These are phyloP conservation scores for Gnatocerus cornutus DNA, from an alignment of 2,888 invertebrate species.

Conservation along the genomic window DNA sequence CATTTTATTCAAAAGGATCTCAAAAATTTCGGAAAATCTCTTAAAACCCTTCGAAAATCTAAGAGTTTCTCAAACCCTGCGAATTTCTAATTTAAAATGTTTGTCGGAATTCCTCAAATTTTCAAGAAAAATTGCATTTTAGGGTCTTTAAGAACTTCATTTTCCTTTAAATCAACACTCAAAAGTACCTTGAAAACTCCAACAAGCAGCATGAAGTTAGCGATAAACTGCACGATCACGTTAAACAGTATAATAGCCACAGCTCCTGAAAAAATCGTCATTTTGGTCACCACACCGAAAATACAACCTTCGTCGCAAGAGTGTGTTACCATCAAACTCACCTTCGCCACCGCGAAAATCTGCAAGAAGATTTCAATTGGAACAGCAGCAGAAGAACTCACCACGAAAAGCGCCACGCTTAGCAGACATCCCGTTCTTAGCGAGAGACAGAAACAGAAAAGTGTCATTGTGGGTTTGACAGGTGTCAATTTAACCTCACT, in stretches of 20 bases:
- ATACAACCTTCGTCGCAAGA: constrained; percentile 10
- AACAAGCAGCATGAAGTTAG: constrained; percentile 3
- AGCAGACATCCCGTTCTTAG: constrained; percentile 23
- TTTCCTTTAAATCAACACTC: too few species aligned
- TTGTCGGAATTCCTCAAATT: too few species aligned
- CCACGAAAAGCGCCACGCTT: constrained; percentile 3
- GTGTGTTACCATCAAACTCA: background rate
- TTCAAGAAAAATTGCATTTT: too few species aligned
- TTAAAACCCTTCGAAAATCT: too few species aligned
- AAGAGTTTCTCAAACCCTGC: too few species aligned
- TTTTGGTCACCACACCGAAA: background rate
- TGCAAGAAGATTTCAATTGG: constrained; percentile 5
- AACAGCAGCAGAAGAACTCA: background rate
- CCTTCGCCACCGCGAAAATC: constrained; percentile 14
- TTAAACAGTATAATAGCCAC: constrained; percentile 10
- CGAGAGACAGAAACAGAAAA: constrained; percentile 24
- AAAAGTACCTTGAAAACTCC: constrained; percentile 15
- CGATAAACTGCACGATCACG: constrained; percentile 12
- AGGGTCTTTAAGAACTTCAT: too few species aligned
- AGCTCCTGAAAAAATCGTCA: constrained; percentile 7
- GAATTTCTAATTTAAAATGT: too few species aligned
- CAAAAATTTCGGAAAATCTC: too few species aligned
- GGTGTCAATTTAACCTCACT: too few species aligned
- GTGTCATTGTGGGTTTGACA: constrained; percentile 25
- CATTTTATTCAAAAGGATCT: too few species aligned